A percentile compares a stretch with the other conserved stretches of the same genome.
Evolutionary conservation across 1,140 invertebrate species (phyloP).

Genomic region (Penaeus chinensis): DNA sequence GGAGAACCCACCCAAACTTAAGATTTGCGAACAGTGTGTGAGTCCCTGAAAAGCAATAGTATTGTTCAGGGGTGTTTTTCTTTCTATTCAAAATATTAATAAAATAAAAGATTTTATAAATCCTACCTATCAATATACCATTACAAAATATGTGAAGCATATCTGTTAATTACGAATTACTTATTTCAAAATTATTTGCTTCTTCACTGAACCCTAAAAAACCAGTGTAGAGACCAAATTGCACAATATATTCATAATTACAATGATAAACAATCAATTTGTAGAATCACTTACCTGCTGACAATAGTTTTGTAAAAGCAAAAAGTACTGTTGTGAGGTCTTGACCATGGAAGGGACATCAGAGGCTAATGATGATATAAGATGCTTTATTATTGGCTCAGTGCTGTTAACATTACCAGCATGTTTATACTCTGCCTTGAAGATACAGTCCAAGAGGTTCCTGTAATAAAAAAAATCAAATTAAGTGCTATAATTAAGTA

Average conservation of each 20-base stretch:
- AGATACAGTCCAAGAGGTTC: conserved; percentile 36
- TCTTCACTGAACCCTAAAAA: too few species aligned
- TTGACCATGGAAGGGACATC: conserved; percentile 71
- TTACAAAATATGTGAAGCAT: too few species aligned
- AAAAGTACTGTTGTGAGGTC: conserved; percentile 70
- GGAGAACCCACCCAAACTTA: conserved; percentile 69
- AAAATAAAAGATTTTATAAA: too few species aligned
- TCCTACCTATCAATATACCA: too few species aligned
- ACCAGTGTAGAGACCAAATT: too few species aligned
- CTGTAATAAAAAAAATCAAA: conserved; percentile 39
- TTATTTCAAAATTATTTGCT: too few species aligned
- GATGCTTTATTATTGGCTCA: conserved; percentile 66
- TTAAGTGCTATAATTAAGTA: not conserved
- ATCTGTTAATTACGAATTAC: too few species aligned
- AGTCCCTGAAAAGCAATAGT: conserved; percentile 67
- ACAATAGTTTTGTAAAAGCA: conserved; percentile 69
- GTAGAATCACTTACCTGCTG: conserved; percentile 66
- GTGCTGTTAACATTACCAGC: conserved; percentile 64
- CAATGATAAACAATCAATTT: not conserved
- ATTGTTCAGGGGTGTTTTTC: not conserved
- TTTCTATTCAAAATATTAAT: not conserved
- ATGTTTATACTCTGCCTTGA: conserved; percentile 66
- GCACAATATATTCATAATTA: not conserved
- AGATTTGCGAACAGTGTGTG: conserved; percentile 70
- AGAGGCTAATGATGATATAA: conserved; percentile 69